A percentile compares a stretch with the other conserved stretches of the same genome.
These are phyloP conservation scores for Drosophila tsacasi DNA, from an alignment of 1,140 invertebrate genomes.

Conservation along the genomic window DNA sequence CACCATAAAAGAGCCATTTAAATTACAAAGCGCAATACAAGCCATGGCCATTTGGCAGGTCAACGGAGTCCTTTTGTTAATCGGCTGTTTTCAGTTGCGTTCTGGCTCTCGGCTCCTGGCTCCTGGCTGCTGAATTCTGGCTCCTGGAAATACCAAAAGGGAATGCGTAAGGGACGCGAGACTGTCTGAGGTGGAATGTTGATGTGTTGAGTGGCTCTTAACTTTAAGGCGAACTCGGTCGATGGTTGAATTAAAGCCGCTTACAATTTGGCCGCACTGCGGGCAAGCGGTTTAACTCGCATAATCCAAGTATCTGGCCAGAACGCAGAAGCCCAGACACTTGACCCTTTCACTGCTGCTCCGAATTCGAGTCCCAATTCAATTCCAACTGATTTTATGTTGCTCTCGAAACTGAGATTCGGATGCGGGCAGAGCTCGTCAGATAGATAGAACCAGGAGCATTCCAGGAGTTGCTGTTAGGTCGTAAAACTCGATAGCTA, in stretches of 20 bases:
- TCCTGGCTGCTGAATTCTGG: background rate
- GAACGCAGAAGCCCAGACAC: constrained; percentile 50
- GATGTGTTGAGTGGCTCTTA: constrained; percentile 36
- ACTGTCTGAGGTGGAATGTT: constrained; percentile 47
- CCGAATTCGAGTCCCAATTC: background rate
- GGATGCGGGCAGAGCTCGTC: constrained; percentile 54
- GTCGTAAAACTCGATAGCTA: constrained; percentile 73
- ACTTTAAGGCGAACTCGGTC: constrained; percentile 47
- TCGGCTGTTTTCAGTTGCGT: constrained; percentile 24
- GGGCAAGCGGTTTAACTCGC: constrained; percentile 79
- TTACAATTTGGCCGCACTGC: constrained; percentile 66
- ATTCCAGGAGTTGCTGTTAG: constrained; percentile 37
- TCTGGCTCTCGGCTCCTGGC: background rate
- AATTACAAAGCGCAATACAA: constrained; percentile 60
- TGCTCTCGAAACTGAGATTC: constrained; percentile 42
- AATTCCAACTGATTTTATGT: constrained; percentile 30
- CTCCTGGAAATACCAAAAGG: background rate
- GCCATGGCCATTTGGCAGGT: constrained; percentile 49
- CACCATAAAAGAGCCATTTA: constrained; percentile 77
- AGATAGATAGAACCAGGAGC: constrained; percentile 10
- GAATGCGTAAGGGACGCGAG: constrained; percentile 30
- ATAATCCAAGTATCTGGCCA: constrained; percentile 82
- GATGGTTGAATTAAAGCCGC: constrained; percentile 61
- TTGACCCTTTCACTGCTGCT: constrained; percentile 69
- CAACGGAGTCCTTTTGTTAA: constrained; percentile 61